Base-by-base conservation (phyloP, 2,888 invertebrate species). In the Folsomia manolachei region DNA sequence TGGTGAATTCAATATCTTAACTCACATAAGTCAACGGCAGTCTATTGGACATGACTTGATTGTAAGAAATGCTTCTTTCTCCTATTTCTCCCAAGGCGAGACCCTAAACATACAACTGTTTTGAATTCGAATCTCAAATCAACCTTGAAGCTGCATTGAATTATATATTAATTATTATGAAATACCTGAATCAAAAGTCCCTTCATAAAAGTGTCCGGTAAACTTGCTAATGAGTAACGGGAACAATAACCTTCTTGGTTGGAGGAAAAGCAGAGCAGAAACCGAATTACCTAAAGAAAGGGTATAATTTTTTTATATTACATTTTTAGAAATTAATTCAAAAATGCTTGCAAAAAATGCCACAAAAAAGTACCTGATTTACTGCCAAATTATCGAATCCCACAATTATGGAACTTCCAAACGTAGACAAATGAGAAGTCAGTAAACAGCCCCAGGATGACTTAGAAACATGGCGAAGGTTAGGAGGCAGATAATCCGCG, bases 121-220 rank as follows among this genome's bases (percentile, higher is more conserved):
- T 39, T 39, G 39, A 19, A 67, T 1, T 21, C 11, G 27, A 24
- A 4, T 68, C 53, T 68, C 56, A 53, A 60, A 60, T 11, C 11
- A 24, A 26, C 18, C n/a, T 14, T 53, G 23, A 7, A n/a, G 39
- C 1, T 53, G 26, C 4, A 26, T 4, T 2, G 27, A 56, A 7
- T 18, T 61, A 64, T 64, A 1, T 23, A 63, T 7, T 23, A 63
- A 14, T 21, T 18, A 60, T 18, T 39, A 4, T 39, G 4, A 68
- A 11, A 25, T 70, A 79, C 80, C 77, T 80, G 80, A 39, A 81
- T 72, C 70, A 70, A 79, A 26, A 81, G 63, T n/a, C 80, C 80
- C 70, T 79, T 81, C 80, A 81, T 79, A 27, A 79, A 81, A 19
- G 80, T 81, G 56, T 81, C 80, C 14, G 79, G 81, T 2, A 81